A percentile compares a stretch with the other conserved stretches of the same genome.
phyloP scores from a whole-genome alignment of 2,113 vertebrate species.

The Coreoperca whiteheadi region DNA sequence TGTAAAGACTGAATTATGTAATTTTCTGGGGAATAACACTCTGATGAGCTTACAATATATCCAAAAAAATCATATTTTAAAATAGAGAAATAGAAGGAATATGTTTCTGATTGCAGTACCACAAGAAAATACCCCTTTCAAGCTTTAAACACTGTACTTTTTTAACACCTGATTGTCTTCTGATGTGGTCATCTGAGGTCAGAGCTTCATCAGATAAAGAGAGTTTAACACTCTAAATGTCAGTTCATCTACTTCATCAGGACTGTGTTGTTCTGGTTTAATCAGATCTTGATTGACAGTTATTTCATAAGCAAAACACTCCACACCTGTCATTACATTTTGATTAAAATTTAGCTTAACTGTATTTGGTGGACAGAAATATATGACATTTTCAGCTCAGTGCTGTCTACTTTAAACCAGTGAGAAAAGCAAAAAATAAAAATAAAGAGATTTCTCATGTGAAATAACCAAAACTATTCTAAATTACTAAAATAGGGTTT shows the following conservation, averaged over 20 bases:
- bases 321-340: neutral
- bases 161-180: neutral
- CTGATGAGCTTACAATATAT: neutral
- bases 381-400: neutral
- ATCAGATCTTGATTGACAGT: neutral
- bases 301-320: neutral
- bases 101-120: neutral
- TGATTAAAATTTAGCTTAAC: neutral
- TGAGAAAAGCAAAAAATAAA: slow-evolving; percentile 1
- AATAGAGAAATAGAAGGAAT: neutral
- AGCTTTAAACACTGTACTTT: neutral
- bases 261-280: neutral
- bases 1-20: neutral
- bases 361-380: neutral
- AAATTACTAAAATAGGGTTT: neutral
- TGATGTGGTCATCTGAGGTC: neutral
- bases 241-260: neutral
- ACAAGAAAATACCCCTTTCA: neutral
- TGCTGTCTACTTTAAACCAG: no score
- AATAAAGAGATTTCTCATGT: neutral
- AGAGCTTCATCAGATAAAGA: neutral
- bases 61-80: neutral
- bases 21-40: neutral
- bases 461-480: neutral
- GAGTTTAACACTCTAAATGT: neutral